phyloP scores from a whole-genome alignment of 2,888 invertebrate species.

The Lithosia quadra region DNA sequence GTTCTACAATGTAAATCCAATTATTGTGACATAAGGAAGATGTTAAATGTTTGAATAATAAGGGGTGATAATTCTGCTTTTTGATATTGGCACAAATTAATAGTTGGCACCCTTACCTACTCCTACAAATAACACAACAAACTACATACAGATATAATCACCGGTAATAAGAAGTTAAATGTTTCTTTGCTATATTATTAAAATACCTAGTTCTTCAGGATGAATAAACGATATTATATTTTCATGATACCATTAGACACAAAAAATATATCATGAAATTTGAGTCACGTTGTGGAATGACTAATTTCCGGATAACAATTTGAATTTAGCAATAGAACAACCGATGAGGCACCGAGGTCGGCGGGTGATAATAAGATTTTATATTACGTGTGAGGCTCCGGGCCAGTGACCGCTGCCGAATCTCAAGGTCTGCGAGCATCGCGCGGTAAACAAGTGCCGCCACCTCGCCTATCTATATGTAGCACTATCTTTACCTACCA shows the following conservation, averaged over 20 bases:
- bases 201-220: background rate
- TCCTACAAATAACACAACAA: background rate
- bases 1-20: no score
- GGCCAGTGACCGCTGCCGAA: slow-evolving; percentile 85
- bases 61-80: background rate
- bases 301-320: slow-evolving; percentile 67
- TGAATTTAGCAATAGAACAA: slow-evolving; percentile 61
- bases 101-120: background rate
- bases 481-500: slow-evolving; percentile 38
- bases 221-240: background rate
- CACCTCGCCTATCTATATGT: slow-evolving; percentile 42
- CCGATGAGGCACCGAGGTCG: slow-evolving; percentile 59
- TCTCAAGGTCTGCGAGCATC: slow-evolving; percentile 83
- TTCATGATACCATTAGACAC: background rate
- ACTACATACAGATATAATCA: background rate
- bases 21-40: no score
- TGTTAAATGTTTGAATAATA: background rate
- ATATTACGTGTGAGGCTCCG: slow-evolving; percentile 67
- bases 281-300: slow-evolving; percentile 44
- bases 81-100: background rate
- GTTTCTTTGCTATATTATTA: background rate
- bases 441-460: slow-evolving; percentile 80
- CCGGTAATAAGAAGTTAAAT: background rate
- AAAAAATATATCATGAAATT: slow-evolving; percentile 27
- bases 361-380: slow-evolving; percentile 72